Base-by-base conservation (phyloP, 2,113 vertebrate genomes). In the Aramus guarauna region DNA sequence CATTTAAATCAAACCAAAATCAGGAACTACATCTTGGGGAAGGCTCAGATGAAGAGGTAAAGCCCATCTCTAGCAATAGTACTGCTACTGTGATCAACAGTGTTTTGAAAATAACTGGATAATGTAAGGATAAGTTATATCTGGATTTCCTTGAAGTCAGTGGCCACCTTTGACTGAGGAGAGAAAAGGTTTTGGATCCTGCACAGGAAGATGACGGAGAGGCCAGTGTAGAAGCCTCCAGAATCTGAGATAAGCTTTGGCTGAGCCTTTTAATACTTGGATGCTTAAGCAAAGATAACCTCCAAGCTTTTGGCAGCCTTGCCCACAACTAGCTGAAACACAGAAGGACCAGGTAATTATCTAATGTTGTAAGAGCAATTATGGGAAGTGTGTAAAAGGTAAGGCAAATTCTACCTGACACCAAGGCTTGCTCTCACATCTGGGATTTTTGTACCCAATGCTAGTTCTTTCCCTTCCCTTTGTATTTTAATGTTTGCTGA, bases 371-470 rank as follows among this genome's bases (percentile, higher is more conserved):
- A 94, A 96, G 39, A 95, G 80, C 84, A 95, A 94, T 96, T 95
- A 96, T 72, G 69, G 74, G 78, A 97, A 97, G 55, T 69, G 94
- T 96, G 95, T 85, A 62, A 96, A 96, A 96, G 95, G 94, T 94
- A 92, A 97, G 73, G 45, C 58, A 93, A 95, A 69, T 95, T 92
- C 66, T 95, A 58, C 81, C 69, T 92, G 84, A 92, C 80, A 94
- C 92, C 32, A 76, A 73, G 56, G 41, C 41, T 87, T 72, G 22
- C 69, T 94, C 69, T 92, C 66, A 75, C 27, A 82, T 85, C 66
- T 82, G 81, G 12, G n/a, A 58, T 88, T 94, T 95, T 95, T 68
- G 73, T 82, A 79, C 11, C 16, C 29, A 48, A 0, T 5, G 20
- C 2, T 5, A 75, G 36, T 75, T 90, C 23, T 90, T 92, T 85